phyloP scores from a whole-genome alignment of 2,113 vertebrate species.

The Pluvialis apricaria region DNA sequence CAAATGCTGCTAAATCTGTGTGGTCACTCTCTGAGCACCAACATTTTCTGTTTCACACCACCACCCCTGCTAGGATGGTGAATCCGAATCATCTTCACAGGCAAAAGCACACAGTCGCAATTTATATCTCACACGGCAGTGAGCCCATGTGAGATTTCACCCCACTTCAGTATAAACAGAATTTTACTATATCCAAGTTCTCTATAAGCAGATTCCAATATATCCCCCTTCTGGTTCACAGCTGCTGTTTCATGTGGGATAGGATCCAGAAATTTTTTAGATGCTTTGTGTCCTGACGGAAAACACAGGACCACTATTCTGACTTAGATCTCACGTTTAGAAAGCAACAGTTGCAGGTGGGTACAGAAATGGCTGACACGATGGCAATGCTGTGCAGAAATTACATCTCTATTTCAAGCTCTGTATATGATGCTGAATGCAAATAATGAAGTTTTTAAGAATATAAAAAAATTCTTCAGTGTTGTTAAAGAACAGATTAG shows the following conservation, averaged over 20 bases:
- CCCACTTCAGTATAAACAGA: neutral
- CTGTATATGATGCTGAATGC: neutral
- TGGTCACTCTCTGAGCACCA: neutral
- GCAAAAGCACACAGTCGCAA: neutral
- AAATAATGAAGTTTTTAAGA: neutral
- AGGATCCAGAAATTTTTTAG: neutral
- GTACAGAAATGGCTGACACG: neutral
- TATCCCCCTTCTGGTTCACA: neutral
- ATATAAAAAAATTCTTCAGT: neutral
- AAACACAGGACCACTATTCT: neutral
- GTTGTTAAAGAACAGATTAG: neutral
- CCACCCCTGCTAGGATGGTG: neutral
- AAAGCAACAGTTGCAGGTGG: neutral
- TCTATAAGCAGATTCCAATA: neutral
- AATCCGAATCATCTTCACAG: neutral
- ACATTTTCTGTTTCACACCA: neutral
- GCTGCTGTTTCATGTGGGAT: neutral
- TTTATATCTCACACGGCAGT: neutral
- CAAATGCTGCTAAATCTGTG: neutral
- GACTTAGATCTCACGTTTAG: neutral
- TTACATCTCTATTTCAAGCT: neutral
- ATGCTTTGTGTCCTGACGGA: neutral
- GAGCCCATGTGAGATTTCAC: neutral
- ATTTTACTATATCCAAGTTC: neutral
- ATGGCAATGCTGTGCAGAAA: neutral